Evolutionary conservation across 2,797 vertebrate species (phyloP).

Genomic region (Phataginus tricuspis): DNA sequence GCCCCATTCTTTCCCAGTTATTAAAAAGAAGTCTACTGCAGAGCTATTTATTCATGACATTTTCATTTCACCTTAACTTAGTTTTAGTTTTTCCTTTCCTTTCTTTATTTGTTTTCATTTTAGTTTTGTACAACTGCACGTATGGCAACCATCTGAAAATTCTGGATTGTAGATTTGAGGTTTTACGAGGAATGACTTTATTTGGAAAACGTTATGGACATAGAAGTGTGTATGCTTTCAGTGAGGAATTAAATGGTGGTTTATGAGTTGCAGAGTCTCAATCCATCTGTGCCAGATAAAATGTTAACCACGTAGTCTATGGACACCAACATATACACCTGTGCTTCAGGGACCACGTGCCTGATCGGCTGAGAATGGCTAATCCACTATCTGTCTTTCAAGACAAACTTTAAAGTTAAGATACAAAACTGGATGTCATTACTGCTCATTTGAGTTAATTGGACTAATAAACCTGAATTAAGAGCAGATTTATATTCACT

Average conservation of each 20-base stretch:
- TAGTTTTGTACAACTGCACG: background rate
- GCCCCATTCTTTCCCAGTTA: background rate
- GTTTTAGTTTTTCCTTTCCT: background rate
- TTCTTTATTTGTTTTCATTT: background rate
- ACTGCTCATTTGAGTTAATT: background rate
- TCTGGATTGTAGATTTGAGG: background rate
- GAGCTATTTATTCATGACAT: background rate
- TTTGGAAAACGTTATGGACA: background rate
- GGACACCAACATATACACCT: background rate
- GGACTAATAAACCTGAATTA: background rate
- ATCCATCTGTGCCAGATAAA: background rate
- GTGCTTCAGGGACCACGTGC: background rate
- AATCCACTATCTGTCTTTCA: background rate
- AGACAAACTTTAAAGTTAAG: background rate
- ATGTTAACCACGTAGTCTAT: background rate
- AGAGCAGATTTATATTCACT: background rate
- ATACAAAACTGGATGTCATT: background rate
- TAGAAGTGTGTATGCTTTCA: background rate
- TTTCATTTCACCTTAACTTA: slow-evolving; percentile 15
- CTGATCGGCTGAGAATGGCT: background rate
- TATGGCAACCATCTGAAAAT: background rate
- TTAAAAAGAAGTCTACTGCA: background rate
- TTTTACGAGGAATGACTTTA: background rate
- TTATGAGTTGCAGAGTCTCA: background rate
- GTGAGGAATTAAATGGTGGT: background rate